These are phyloP conservation scores for Formicarius rufipectus DNA, from an alignment of 2,113 vertebrate genomes.

Conservation along the genomic window DNA sequence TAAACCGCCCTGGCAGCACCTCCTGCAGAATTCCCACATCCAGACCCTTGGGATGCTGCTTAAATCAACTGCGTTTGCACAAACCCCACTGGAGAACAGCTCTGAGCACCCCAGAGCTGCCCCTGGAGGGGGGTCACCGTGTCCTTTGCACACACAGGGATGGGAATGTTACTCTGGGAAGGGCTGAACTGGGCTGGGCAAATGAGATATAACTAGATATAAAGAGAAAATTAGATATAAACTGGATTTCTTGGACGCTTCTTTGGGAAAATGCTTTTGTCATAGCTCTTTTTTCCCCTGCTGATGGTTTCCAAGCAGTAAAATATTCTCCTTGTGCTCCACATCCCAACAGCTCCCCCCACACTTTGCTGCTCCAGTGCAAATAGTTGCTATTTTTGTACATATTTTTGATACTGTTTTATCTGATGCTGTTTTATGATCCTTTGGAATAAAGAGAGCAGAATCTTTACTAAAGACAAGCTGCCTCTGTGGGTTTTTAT, in stretches of 20 bases:
- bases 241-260: neutral
- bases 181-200: neutral
- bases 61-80: accelerated
- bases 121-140: accelerated
- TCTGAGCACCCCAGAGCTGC: neutral
- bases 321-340: neutral
- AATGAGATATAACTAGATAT: neutral
- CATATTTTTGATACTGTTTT: neutral
- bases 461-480: neutral
- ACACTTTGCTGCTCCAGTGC: neutral
- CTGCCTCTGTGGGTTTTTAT: neutral
- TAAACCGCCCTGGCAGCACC: neutral
- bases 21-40: accelerated
- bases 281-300: accelerated
- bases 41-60: neutral
- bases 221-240: neutral
- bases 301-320: neutral
- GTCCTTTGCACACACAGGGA: accelerated
- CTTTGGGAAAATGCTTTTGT: neutral
- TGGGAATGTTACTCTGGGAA: accelerated
- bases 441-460: neutral
- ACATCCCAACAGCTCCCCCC: neutral
- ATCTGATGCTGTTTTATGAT: neutral
- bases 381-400: neutral
- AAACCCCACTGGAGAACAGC: accelerated